These are phyloP conservation scores for Agelastica alni DNA, from an alignment of 2,888 invertebrate species.

Conservation along the genomic window DNA sequence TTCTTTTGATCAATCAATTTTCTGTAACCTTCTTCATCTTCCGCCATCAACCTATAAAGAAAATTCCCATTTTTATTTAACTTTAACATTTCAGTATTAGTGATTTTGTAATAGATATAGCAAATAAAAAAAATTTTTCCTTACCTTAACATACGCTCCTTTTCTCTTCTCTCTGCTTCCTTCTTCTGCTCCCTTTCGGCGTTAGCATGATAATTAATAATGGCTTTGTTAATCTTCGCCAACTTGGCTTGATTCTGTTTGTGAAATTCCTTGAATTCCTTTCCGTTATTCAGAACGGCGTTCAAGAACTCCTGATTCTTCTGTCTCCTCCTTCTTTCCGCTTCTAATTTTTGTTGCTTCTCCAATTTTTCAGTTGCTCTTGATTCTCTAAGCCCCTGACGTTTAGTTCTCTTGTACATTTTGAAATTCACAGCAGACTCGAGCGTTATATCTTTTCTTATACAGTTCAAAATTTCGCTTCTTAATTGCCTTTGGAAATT, in stretches of 20 bases:
- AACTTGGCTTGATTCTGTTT: constrained; percentile 85
- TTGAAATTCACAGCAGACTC: constrained; percentile 94
- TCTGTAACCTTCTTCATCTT: constrained; percentile 99
- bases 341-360: constrained; percentile 98
- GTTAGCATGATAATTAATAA: constrained; percentile 96
- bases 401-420: constrained; percentile 95
- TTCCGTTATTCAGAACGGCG: constrained; percentile 95
- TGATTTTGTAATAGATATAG: no score
- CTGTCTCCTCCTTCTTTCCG: constrained; percentile 93
- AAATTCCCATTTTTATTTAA: no score
- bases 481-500: constrained; percentile 95
- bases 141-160: constrained; percentile 92
- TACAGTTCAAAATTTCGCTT: constrained; percentile 84
- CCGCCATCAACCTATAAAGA: constrained; percentile 92
- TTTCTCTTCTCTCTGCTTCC: constrained; percentile 98
- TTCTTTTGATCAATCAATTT: constrained; percentile 99
- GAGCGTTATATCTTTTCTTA: constrained; percentile 91
- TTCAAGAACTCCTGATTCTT: constrained; percentile 98
- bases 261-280: constrained; percentile 98
- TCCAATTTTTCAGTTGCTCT: constrained; percentile 97
- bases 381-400: constrained; percentile 88
- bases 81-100: no score
- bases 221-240: constrained; percentile 91
- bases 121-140: no score
- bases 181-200: constrained; percentile 99